A percentile compares a stretch with the other conserved stretches of the same genome.
Conservation (phyloP, 2,113 vertebrate genomes). For the Peromyscus leucopus region DNA sequence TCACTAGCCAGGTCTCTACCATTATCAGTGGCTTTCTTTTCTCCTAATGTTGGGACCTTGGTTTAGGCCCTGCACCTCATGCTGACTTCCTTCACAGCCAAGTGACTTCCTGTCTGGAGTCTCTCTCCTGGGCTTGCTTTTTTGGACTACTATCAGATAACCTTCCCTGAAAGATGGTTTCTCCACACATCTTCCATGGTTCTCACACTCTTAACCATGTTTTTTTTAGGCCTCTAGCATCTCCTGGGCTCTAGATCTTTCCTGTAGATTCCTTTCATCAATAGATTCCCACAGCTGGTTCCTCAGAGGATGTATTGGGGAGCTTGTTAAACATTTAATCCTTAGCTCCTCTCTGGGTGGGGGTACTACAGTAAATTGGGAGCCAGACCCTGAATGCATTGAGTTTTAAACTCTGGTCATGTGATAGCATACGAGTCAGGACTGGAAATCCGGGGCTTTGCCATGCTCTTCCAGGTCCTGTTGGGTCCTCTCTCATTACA, state of each 20-base stretch:
- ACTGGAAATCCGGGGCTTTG: neutral
- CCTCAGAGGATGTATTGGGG: neutral
- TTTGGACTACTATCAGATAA: neutral
- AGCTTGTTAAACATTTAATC: neutral
- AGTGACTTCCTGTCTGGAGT: neutral
- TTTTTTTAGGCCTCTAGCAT: neutral
- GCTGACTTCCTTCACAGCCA: neutral
- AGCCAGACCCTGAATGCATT: neutral
- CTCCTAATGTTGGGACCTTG: neutral
- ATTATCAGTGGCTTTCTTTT: neutral
- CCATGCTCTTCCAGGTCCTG: neutral
- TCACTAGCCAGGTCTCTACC: neutral
- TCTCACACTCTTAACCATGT: neutral
- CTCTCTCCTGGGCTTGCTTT: neutral
- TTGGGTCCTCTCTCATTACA: neutral
- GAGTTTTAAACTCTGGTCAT: neutral
- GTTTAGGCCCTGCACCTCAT: neutral
- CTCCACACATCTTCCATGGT: neutral
- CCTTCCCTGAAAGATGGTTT: neutral
- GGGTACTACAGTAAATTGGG: neutral
- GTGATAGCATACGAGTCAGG: neutral
- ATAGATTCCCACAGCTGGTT: neutral
- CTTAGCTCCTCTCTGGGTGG: neutral
- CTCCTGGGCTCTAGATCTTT: neutral
- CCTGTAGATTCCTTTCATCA: too few relatives aligned